A percentile compares a stretch with the other conserved stretches of the same genome.
These are phyloP conservation scores for Halocynthia aurantium DNA, from an alignment of 23 tunicate genomes.

Conservation along the genomic window DNA sequence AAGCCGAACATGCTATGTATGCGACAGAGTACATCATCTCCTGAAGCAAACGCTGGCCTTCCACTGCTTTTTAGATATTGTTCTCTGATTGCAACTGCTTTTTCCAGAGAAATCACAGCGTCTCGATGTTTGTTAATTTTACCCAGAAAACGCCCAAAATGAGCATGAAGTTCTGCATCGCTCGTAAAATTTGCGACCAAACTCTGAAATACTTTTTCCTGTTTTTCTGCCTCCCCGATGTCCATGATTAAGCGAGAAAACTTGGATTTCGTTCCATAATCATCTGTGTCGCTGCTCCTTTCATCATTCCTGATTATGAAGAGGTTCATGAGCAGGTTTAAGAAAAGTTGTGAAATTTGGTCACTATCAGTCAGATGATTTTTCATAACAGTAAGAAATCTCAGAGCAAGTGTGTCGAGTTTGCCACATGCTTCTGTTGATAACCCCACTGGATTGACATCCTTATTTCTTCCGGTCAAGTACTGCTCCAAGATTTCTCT, in stretches of 20 bases:
- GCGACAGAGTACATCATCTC: constrained; percentile 39
- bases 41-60: neutral
- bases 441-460: neutral
- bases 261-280: neutral
- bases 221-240: constrained; percentile 15
- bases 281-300: constrained; percentile 30
- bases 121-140: constrained; percentile 11
- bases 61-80: neutral
- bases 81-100: constrained; percentile 38
- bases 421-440: constrained; percentile 6
- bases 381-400: constrained; percentile 22
- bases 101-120: constrained; percentile 32
- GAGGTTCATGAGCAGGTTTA: constrained; percentile 19
- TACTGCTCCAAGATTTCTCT: constrained; percentile 57
- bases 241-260: constrained; percentile 40
- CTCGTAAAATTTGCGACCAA: constrained; percentile 28
- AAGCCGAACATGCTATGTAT: constrained; percentile 53
- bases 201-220: constrained; percentile 12
- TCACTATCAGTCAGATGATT: neutral
- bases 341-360: constrained; percentile 1
- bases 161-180: constrained; percentile 49
- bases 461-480: neutral
- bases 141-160: constrained; percentile 43
- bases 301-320: constrained; percentile 36
- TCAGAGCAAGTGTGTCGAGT: constrained; percentile 25